phyloP scores from a whole-genome alignment of 1,140 invertebrate species.

The Zaprionus kolodkinae region DNA sequence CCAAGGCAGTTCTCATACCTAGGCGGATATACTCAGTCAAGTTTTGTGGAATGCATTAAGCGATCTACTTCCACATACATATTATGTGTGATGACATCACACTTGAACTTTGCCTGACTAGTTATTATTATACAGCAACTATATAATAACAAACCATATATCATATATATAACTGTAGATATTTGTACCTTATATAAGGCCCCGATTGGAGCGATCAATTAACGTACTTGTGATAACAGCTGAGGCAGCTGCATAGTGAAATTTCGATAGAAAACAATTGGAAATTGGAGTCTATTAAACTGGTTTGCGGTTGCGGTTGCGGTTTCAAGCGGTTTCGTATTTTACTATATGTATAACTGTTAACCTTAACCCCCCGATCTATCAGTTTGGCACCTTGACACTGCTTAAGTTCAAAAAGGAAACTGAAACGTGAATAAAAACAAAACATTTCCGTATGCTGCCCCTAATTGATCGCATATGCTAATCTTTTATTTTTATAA shows the following conservation, averaged over 20 bases:
- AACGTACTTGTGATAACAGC: constrained; percentile 33
- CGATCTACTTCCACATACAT: not conserved
- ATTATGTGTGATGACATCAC: not conserved
- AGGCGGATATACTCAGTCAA: not conserved
- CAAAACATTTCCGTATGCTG: constrained; percentile 36
- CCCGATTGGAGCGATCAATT: constrained; percentile 8
- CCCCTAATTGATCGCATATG: constrained; percentile 26
- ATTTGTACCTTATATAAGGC: not conserved
- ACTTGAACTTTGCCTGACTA: not conserved
- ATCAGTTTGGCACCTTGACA: not conserved
- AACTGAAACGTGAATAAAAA: not conserved
- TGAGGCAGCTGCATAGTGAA: constrained; percentile 8
- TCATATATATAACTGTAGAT: constrained; percentile 1
- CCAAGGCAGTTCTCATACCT: not conserved
- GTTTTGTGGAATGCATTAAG: not conserved
- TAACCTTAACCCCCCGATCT: not conserved
- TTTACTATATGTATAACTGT: not conserved
- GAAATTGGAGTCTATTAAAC: constrained; percentile 8
- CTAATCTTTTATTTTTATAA: constrained; percentile 12
- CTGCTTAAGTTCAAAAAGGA: not conserved
- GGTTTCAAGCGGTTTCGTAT: not conserved
- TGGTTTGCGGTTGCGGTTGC: not conserved
- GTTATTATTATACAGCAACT: not conserved
- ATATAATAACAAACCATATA: not conserved
- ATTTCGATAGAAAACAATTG: constrained; percentile 33